Evolutionary conservation across 2,113 vertebrate species (phyloP), one percentile per base, ranked within the genome.

Genomic region (Apeltes quadracus): DNA sequence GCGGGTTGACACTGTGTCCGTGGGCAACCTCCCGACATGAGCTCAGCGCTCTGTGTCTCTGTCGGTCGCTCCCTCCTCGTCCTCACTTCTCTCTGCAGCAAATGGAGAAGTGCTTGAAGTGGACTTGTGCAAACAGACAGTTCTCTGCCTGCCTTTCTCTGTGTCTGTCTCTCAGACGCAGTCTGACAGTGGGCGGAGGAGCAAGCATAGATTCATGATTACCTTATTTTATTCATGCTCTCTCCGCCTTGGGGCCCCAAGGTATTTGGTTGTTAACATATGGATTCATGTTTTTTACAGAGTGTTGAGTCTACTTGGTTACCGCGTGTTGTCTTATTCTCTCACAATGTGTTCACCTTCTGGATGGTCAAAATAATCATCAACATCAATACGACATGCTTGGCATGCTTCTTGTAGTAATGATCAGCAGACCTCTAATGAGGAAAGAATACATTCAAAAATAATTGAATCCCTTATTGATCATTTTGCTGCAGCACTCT

Each of bases 1-100:
- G 77, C 18, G 69, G 75, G 85, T 69, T 89, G 89, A 91, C 89
- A 88, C 67, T 54, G 78, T 89, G 89, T 91, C 89, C 82, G 88
- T 86, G 77, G 88, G 90, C 89, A 82, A 68, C 80, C 75, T 88
- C 68, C 81, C 82, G 72, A 75, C 87, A 85, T 84, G 81, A 51
- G 64, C 83, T 82, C 68, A 71, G 0, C 7, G 9, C 41, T 80
- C 67, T 71, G 71, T 36, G 68, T 76, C 76, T 79, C 64, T 67
- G 53, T 66, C 25, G 12, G 68, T 66, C 68, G 61, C 72, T 63
- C 57, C 61, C 78, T 85, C 54, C 38, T 82, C 84, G 84, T 84
- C 83, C 78, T 82, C 75, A 10, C 78, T 65, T 65, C 73, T 76
- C 44, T 87, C 83, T 77, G 43, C 43, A 84, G 76, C 86, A 87